These are phyloP conservation scores for Achatina immaculata DNA, from an alignment of 1,140 invertebrate genomes.

Conservation along the genomic window DNA sequence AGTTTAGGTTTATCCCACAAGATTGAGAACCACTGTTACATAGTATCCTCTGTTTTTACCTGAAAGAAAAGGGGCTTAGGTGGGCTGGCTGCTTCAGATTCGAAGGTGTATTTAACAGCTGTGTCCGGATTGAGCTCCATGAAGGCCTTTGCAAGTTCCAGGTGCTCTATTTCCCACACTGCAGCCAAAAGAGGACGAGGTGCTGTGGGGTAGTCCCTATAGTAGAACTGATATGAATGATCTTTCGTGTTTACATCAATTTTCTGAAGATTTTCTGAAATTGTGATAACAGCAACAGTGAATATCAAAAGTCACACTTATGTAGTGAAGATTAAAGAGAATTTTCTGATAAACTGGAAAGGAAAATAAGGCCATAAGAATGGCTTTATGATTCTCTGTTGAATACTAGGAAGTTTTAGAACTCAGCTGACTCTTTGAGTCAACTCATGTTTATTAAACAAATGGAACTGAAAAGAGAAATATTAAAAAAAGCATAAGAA, in stretches of 20 bases:
- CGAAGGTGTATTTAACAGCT: conserved; percentile 51
- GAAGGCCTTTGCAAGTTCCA: conserved; percentile 55
- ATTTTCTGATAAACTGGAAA: too few relatives aligned
- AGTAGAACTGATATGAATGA: conserved; percentile 42
- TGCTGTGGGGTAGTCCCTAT: conserved; percentile 49
- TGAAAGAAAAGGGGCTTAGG: conserved; percentile 65
- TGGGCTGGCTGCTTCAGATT: conserved; percentile 40
- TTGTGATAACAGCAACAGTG: neutral
- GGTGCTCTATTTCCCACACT: conserved; percentile 59
- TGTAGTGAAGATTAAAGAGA: too few relatives aligned
- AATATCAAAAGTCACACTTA: neutral
- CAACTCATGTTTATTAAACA: too few relatives aligned
- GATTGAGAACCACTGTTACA: too few relatives aligned
- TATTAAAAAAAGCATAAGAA: too few relatives aligned
- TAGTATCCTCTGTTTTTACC: conserved; percentile 42
- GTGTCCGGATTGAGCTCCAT: conserved; percentile 62
- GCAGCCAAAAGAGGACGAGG: conserved; percentile 62
- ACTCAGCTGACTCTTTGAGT: too few relatives aligned
- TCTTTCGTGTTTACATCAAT: conserved; percentile 46
- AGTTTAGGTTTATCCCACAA: too few relatives aligned
- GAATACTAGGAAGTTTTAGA: too few relatives aligned
- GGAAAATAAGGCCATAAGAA: too few relatives aligned
- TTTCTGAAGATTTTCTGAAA: conserved; percentile 33
- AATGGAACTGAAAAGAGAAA: too few relatives aligned
- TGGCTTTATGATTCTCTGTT: too few relatives aligned